Evolutionary conservation across 2,888 invertebrate genomes (phyloP), one percentile per base, ranked within the genome.

Genomic region (Caenorhabditis uteleia): DNA sequence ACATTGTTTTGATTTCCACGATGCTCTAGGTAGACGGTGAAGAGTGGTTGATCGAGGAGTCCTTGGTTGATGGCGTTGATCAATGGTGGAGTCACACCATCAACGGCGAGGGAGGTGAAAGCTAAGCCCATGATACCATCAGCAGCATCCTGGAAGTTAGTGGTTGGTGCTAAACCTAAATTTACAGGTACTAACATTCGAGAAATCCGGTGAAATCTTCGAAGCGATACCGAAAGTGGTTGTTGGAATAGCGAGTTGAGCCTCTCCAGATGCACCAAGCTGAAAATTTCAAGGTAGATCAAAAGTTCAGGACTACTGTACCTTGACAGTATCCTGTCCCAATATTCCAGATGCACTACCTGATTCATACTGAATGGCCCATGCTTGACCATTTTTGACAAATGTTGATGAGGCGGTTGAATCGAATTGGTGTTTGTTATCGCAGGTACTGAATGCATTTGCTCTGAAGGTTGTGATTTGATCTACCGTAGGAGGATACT

Each of bases 321-420:
- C 93, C 51, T 87, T 87, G 61, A 97, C 90, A 47, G 87, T 88
- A 84, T 98, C 97, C 1, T 90, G 89, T 60, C 95, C 95, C 60
- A 97, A 88, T 86, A 91, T 95, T 47, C 98, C 98, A 54, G 91
- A 91, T 60, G 97, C 88, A 70, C 55, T 47, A 70, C 97, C 98
- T 62, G 92, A 91, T 55, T 95, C 97, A 86, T 98, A 98, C 74
- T 88, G 90, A 82, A 98, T 95, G 50, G 88, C 89, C 85, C 97
- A 95, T 59, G 88, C 86, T 0, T 93, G 94, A 70, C 93, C 95
- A 86, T 97, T 95, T 77, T 88, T 86, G 77, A 87, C 85, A 86
- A 93, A 98, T 0, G 91, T 88, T 16, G 86, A 86, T 0, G 95
- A 97, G 84, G 89, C 90, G 56, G 83, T 87, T 79, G 91, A 90